Base-by-base conservation (phyloP, 2,888 invertebrate species). In the Eurytoma adleriae region DNA sequence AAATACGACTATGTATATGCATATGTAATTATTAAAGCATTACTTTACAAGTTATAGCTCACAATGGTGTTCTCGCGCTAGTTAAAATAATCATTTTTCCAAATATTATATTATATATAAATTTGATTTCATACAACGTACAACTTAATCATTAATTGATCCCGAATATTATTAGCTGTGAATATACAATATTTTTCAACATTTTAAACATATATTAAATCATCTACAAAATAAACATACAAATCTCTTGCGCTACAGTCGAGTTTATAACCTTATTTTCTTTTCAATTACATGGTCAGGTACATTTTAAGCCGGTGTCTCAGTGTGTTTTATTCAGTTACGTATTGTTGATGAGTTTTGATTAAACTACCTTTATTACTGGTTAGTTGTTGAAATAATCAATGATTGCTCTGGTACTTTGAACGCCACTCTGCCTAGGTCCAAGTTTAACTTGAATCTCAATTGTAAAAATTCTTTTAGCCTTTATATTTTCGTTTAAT, bases 251-350 rank as follows among this genome's bases (percentile, higher is more conserved):
- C 78, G 64, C 76, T 79, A 81, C 69, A 79, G 79, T 79, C 79
- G 76, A 72, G 79, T 79, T 79, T 76, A 76, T 72, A 78, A 79
- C 73, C 79, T 79, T 79, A 79, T 76, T 81, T 79, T 76, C 72
- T 71, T 78, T 84, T 86, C 82, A 83, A 82, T 83, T 78, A 85
- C 83, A 83, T 87, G 86, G 86, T 89, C 90, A 90, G 90, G 90
- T 90, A 90, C 90, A 89, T 87, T 87, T 87, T 86, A 88, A 89
- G 88, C 84, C 83, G 84, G 82, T 78, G 78, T 71, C 78, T 83
- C 62, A 30, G 40, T 78, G 66, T 56, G 16, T 24, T 67, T 79
- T 73, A 81, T 82, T 82, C 79, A 81, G 73, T 82, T 81, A 81
- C 56, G 71, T 78, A 75, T 75, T 80, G 69, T 72, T 77, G 67